Evolutionary conservation across 2,888 invertebrate species (phyloP), one percentile per base, ranked within the genome.

Genomic region (Ceramica pisi): DNA sequence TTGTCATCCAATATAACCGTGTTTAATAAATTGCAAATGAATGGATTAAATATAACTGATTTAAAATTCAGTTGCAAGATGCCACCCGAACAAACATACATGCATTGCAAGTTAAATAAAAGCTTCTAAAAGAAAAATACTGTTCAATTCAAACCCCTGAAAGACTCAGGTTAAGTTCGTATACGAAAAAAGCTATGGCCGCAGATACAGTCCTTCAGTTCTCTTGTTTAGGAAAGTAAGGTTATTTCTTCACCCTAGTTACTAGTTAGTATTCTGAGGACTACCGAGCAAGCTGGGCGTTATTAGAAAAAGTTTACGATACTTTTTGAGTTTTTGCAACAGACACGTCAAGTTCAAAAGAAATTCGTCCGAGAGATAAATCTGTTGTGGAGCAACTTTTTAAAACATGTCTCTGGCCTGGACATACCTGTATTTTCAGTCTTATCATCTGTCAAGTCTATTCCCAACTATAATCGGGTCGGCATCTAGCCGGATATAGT

Each of bases 231-330:
- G 5, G 2, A 67, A 61, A 23, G 10, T 26, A 8, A 51, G 14
- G 21, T 51, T 16, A 23, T 50, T 26, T 41, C 26, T 64, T 41
- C 12, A 51, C 12, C 8, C n/a, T 26, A n/a, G 16, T 64, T 50
- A 26, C 5, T 23, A 41, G 38, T 67, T 63, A 3, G n/a, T 26
- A 67, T 41, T 31, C 64, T n/a, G n/a, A 23, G 4, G 12, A 12
- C 23, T 23, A 48, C 31, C 9, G 6, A 3, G 3, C 31, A 53
- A 3, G 14, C 10, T 68, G 10, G 4, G 14, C n/a, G n/a, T 64
- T 26, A 69, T 69, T 69, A 26, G 35, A 69, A 35, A 65, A 69
- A 69, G 44, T 46, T 69, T n/a, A 19, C n/a, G 23, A 23, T 35
- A 53, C 35, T 26, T 23, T n/a, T n/a, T n/a, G n/a, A n/a, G n/a